phyloP scores from a whole-genome alignment of 2,797 vertebrate genomes.

The Neoniphon sammara region DNA sequence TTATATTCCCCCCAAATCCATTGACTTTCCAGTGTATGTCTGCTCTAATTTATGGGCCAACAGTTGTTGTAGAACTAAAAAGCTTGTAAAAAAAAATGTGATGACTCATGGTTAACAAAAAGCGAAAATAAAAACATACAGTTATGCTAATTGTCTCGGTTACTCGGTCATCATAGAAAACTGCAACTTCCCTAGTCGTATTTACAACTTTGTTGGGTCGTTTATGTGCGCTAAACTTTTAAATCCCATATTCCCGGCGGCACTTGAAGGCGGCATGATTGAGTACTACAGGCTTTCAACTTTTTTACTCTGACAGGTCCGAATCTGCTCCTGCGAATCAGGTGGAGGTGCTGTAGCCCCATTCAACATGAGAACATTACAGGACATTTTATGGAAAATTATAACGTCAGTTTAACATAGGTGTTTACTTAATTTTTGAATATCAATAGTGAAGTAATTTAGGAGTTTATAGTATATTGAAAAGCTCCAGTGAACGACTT shows the following conservation, averaged over 20 bases:
- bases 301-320: constrained; percentile 31
- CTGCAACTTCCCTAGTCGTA: too few species aligned
- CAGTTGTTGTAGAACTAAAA: too few species aligned
- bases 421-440: neutral
- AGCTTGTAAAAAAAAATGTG: too few species aligned
- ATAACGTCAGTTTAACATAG: neutral
- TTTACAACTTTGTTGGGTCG: neutral
- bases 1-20: too few species aligned
- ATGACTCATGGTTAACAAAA: too few species aligned
- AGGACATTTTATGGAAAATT: neutral
- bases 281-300: constrained; percentile 44
- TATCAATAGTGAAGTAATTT: neutral
- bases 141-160: too few species aligned
- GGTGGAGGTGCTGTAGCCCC: constrained; percentile 4
- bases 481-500: too few species aligned
- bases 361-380: neutral
- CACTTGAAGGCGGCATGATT: constrained; percentile 41
- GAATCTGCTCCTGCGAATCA: constrained; percentile 11
- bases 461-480: too few species aligned
- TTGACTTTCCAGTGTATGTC: too few species aligned
- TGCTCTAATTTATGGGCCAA: too few species aligned
- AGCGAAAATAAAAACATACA: too few species aligned
- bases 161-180: too few species aligned
- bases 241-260: constrained; percentile 6
- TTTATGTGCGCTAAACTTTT: neutral